These are phyloP conservation scores for Cydia strobilella DNA, from an alignment of 1,140 invertebrate species.

Conservation along the genomic window DNA sequence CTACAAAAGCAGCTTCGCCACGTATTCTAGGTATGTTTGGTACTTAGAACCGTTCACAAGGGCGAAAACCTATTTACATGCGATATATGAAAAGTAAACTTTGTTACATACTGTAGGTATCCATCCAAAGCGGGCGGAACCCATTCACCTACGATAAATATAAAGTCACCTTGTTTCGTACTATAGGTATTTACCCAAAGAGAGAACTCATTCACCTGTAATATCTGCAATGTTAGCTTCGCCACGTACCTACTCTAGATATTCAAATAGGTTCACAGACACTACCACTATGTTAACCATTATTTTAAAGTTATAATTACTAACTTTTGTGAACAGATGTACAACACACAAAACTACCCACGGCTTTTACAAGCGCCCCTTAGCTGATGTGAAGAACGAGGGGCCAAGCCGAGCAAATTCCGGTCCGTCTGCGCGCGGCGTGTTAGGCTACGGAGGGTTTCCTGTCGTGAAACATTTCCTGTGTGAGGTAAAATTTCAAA, in stretches of 20 bases:
- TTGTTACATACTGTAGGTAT: no score
- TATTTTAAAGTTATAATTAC: no score
- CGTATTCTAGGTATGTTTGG: constrained; percentile 69
- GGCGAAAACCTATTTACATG: constrained; percentile 68
- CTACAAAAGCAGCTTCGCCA: no score
- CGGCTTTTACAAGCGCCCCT: constrained; percentile 75
- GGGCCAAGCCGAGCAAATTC: constrained; percentile 37
- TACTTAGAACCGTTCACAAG: constrained; percentile 58
- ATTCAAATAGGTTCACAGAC: constrained; percentile 51
- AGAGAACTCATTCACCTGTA: constrained; percentile 73
- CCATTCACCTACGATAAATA: no score
- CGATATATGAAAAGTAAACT: constrained; percentile 61
- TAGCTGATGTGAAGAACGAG: constrained; percentile 51
- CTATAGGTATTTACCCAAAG: no score
- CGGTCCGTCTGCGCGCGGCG: constrained; percentile 51
- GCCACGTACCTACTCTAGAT: constrained; percentile 79
- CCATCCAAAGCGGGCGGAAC: no score
- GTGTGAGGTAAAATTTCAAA: constrained; percentile 67
- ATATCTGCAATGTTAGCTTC: constrained; percentile 78
- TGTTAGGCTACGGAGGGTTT: constrained; percentile 72
- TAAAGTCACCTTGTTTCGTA: no score
- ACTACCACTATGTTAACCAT: no score
- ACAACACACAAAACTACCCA: constrained; percentile 80
- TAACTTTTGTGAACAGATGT: constrained; percentile 49
- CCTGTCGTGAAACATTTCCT: constrained; percentile 79